Percentiles rank a stretch among this genome's conserved stretches.
Conservation (phyloP, 2,888 invertebrate genomes). For the Smittia aterrima region DNA sequence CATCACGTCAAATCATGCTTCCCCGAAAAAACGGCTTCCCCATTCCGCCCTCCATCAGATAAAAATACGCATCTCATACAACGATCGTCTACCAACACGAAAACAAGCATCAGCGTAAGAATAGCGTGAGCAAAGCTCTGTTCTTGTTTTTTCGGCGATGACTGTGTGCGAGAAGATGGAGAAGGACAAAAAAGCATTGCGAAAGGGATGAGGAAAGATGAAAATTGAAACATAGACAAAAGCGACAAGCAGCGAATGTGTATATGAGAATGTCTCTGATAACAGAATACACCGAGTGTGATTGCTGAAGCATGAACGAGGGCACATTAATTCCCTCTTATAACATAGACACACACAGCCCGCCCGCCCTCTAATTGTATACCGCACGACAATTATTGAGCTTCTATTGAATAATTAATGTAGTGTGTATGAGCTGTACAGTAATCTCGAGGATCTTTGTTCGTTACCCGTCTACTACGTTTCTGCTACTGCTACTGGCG, state of each 20-base stretch:
- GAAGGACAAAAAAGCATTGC: background rate
- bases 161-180: conserved; percentile 18
- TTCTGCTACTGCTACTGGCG: background rate
- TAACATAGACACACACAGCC: conserved; percentile 8
- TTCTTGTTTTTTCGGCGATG: background rate
- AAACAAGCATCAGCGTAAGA: background rate
- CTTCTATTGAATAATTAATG: conserved; percentile 41
- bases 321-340: background rate
- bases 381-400: conserved; percentile 36
- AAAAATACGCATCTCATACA: conserved; percentile 34
- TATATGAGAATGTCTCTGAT: conserved; percentile 32
- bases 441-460: conserved; percentile 25
- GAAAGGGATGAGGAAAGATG: conserved; percentile 22
- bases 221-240: conserved; percentile 37
- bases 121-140: background rate
- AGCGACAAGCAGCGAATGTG: conserved; percentile 13
- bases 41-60: background rate
- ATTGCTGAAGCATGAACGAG: conserved; percentile 4
- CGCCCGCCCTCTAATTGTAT: conserved; percentile 29
- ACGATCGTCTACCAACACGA: background rate
- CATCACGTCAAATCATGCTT: conserved; percentile 34
- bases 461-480: background rate
- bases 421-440: conserved; percentile 23
- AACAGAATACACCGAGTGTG: conserved; percentile 14
- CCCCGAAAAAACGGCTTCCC: conserved; percentile 18